Conservation (phyloP, 1,140 invertebrate genomes). For the Scaptomyza hsui region DNA sequence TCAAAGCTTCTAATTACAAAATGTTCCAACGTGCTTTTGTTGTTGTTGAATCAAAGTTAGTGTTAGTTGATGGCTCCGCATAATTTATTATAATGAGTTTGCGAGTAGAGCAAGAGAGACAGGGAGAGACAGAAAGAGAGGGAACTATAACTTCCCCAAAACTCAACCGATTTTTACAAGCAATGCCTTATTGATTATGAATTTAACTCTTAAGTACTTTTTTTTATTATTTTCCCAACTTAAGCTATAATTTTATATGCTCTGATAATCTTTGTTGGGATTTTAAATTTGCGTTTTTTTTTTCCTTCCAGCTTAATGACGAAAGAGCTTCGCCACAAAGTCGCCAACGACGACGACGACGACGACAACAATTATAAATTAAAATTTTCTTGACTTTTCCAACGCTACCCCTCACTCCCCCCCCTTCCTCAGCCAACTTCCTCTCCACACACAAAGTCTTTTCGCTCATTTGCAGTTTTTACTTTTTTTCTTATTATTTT, state of each 20-base stretch:
- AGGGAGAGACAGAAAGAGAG: not conserved
- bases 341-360: not conserved
- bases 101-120: constrained; percentile 18
- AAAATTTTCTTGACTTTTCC: constrained; percentile 37
- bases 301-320: not conserved
- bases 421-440: too few relatives aligned
- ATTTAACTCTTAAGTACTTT: too few relatives aligned
- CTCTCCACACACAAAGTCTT: not conserved
- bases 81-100: constrained; percentile 78
- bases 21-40: constrained; percentile 14
- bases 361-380: constrained; percentile 34
- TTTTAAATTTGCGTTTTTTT: not conserved
- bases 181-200: too few relatives aligned
- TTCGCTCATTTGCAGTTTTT: constrained; percentile 1
- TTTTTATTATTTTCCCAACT: too few relatives aligned
- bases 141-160: too few relatives aligned
- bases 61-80: constrained; percentile 54
- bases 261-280: not conserved
- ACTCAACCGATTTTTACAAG: too few relatives aligned
- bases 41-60: constrained; percentile 17
- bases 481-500: not conserved
- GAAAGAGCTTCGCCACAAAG: not conserved
- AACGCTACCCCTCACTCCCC: not conserved
- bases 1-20: constrained; percentile 76
- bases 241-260: not conserved